These are phyloP conservation scores for Gymnoscelis rufifasciata DNA, from an alignment of 2,888 invertebrate genomes.

Conservation along the genomic window DNA sequence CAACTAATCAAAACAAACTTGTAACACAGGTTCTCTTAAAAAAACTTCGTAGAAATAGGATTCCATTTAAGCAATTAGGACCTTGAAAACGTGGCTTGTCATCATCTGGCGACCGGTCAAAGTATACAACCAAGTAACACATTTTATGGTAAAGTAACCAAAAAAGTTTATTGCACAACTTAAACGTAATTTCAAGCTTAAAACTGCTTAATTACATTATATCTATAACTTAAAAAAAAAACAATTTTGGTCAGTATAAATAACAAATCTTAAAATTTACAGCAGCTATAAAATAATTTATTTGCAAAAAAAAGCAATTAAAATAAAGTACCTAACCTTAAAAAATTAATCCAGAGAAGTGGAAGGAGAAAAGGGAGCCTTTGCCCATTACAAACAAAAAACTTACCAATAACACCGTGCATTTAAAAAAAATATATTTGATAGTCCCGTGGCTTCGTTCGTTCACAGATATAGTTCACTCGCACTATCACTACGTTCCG, in stretches of 20 bases:
- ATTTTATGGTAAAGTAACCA: not conserved
- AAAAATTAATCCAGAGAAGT: no score
- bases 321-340: no score
- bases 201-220: no score
- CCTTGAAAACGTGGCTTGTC: constrained; percentile 42
- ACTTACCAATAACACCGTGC: constrained; percentile 60
- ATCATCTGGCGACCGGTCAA: constrained; percentile 22
- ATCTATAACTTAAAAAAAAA: no score
- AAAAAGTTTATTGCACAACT: no score
- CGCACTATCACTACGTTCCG: constrained; percentile 66
- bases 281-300: no score
- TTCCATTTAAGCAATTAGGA: constrained; percentile 26
- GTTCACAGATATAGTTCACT: constrained; percentile 60
- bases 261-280: no score
- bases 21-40: constrained; percentile 32
- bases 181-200: no score
- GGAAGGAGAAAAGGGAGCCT: no score
- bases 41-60: constrained; percentile 31
- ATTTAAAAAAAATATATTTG: constrained; percentile 48
- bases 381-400: no score
- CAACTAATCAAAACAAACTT: constrained; percentile 24
- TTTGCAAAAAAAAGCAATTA: no score
- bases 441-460: constrained; percentile 52
- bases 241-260: no score
- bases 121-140: constrained; percentile 1